phyloP scores from a whole-genome alignment of 2,797 vertebrate genomes.

The Spheniscus humboldti region DNA sequence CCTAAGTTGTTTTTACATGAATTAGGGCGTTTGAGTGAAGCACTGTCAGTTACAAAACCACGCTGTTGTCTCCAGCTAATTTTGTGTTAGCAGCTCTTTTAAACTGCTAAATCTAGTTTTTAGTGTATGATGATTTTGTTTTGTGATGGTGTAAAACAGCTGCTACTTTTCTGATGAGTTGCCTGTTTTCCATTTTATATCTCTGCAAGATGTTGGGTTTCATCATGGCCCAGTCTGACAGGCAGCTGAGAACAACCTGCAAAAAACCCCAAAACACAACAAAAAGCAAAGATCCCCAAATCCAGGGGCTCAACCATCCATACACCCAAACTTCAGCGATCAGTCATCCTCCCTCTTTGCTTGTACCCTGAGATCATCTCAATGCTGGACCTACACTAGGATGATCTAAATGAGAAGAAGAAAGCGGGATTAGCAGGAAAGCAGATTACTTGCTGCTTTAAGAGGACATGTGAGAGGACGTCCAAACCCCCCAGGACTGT shows the following conservation, averaged over 20 bases:
- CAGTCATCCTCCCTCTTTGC: background rate
- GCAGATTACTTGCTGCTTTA: background rate
- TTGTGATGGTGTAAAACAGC: constrained; percentile 70
- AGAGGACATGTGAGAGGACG: background rate
- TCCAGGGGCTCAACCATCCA: background rate
- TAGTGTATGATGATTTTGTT: constrained; percentile 65
- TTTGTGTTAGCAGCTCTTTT: constrained; percentile 68
- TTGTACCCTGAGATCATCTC: background rate
- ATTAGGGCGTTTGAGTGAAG: constrained; percentile 65
- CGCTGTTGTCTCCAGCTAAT: constrained; percentile 66
- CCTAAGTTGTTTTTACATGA: constrained; percentile 66
- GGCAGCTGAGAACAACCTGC: constrained; percentile 50
- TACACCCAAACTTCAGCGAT: background rate
- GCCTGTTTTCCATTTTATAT: constrained; percentile 69
- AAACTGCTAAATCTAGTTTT: constrained; percentile 69
- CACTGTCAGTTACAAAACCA: constrained; percentile 55
- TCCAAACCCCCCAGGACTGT: background rate
- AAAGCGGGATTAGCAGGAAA: background rate
- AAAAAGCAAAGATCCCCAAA: background rate
- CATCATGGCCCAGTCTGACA: constrained; percentile 27
- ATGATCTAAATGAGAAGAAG: background rate
- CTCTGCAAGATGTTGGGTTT: constrained; percentile 67
- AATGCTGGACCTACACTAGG: background rate
- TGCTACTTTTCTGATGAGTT: constrained; percentile 66
- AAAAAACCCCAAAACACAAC: background rate